Conservation (phyloP, 2,113 vertebrate genomes). For the Gavialis gangeticus region DNA sequence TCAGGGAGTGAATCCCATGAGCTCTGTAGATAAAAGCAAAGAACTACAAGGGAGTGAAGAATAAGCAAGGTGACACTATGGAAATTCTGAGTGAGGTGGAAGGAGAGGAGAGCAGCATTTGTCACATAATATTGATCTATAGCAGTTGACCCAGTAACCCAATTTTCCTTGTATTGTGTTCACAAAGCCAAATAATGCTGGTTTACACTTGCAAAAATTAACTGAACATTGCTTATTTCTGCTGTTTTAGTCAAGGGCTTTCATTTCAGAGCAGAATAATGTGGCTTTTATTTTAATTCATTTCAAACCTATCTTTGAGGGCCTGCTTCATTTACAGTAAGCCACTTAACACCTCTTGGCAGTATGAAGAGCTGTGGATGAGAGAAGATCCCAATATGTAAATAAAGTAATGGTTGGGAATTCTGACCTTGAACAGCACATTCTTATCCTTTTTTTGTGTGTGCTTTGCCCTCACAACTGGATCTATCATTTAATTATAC, state of each 20-base stretch:
- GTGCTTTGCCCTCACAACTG: background rate
- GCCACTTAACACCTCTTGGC: background rate
- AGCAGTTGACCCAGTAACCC: background rate
- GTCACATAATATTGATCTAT: background rate
- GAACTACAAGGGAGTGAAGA: too few relatives aligned
- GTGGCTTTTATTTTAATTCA: background rate
- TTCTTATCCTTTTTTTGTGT: background rate
- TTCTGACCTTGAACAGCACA: background rate
- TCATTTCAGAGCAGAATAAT: background rate
- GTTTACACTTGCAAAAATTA: background rate
- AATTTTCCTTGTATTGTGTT: accelerated
- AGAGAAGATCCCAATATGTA: background rate
- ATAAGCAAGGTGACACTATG: background rate
- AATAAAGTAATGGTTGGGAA: background rate
- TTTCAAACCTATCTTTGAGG: background rate
- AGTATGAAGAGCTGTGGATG: too few relatives aligned
- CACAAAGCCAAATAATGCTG: background rate
- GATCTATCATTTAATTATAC: background rate
- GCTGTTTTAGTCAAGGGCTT: background rate
- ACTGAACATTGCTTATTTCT: background rate
- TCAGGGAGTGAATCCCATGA: too few relatives aligned
- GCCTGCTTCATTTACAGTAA: background rate
- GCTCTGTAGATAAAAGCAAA: too few relatives aligned
- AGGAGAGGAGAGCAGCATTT: background rate
- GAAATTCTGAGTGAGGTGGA: background rate